Percentiles rank a stretch among this genome's conserved stretches.
Evolutionary conservation across 2,113 vertebrate species (phyloP).

Genomic region (Nestor notabilis): DNA sequence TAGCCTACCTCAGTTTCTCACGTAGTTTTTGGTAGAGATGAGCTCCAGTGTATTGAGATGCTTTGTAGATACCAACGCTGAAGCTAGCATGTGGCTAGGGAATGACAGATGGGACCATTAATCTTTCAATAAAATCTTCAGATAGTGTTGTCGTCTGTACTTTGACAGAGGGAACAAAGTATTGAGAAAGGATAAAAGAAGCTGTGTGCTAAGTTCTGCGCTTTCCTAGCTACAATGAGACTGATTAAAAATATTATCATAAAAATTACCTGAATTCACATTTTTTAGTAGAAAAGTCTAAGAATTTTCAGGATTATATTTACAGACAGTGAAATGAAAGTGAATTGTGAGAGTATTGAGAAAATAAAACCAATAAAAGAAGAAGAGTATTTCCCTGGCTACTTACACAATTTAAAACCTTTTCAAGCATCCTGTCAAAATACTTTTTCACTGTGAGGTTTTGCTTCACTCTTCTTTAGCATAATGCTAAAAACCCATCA

Average conservation of each 20-base stretch:
- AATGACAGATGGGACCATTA: neutral
- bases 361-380: neutral
- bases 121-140: neutral
- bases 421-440: neutral
- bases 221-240: neutral
- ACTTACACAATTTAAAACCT: neutral
- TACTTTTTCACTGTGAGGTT: neutral
- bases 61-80: neutral
- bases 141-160: neutral
- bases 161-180: neutral
- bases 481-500: neutral
- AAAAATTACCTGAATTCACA: neutral
- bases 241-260: neutral
- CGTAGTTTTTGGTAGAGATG: neutral
- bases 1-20: neutral
- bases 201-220: neutral
- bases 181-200: neutral
- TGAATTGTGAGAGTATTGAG: neutral
- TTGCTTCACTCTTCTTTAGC: neutral
- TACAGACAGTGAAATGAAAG: neutral
- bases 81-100: neutral
- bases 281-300: neutral
- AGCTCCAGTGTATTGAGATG: neutral
- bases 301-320: neutral
- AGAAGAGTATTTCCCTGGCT: neutral